Conservation (phyloP, 2,113 vertebrate species). For the Hyla sarda region DNA sequence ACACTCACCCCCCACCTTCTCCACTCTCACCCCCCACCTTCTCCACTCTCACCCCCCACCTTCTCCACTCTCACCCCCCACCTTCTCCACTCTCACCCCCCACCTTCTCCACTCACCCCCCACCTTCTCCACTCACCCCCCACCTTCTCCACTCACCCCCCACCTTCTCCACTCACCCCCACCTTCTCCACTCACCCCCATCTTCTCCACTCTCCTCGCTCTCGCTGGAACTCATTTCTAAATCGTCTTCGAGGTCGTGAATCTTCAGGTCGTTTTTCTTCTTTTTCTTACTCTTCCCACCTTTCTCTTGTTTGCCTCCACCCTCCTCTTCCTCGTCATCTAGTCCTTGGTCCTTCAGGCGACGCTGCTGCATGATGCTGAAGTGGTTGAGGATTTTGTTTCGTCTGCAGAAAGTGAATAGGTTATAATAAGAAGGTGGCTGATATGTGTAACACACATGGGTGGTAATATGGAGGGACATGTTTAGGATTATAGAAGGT, state of each 20-base stretch:
- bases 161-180: slow-evolving; percentile 77
- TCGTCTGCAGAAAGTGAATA: slow-evolving; percentile 70
- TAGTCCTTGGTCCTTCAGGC: slow-evolving; percentile 82
- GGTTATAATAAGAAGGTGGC: not conserved
- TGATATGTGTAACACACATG: not conserved
- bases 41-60: slow-evolving; percentile 71
- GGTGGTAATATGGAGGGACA: too few species aligned
- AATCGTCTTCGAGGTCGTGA: slow-evolving; percentile 87
- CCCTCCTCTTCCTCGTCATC: slow-evolving; percentile 82
- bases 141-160: slow-evolving; percentile 67
- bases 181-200: slow-evolving; percentile 67
- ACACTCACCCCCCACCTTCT: too few species aligned
- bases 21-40: slow-evolving; percentile 78
- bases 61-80: slow-evolving; percentile 70
- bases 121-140: slow-evolving; percentile 82
- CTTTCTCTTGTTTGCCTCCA: slow-evolving; percentile 64
- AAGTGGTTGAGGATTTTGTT: slow-evolving; percentile 96
- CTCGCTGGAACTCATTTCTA: slow-evolving; percentile 87
- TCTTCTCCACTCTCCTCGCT: slow-evolving; percentile 84
- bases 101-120: slow-evolving; percentile 67
- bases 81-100: slow-evolving; percentile 78
- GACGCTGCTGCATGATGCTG: slow-evolving; percentile 93
- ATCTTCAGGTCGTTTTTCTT: slow-evolving; percentile 83
- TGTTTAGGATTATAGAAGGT: too few species aligned
- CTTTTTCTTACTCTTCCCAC: slow-evolving; percentile 62